phyloP scores from a whole-genome alignment of 1,140 invertebrate genomes.

The Microplitis demolitor region DNA sequence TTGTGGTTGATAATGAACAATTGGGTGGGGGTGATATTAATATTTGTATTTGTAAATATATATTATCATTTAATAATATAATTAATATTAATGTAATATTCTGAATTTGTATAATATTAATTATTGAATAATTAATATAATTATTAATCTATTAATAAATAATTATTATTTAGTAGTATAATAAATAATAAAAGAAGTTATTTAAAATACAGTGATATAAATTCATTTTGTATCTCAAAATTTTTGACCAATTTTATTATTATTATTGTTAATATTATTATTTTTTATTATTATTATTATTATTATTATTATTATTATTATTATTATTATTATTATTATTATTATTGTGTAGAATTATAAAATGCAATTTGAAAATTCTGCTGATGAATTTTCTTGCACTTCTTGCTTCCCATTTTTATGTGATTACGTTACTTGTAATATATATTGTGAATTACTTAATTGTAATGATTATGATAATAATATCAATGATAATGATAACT shows the following conservation, averaged over 20 bases:
- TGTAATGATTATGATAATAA: not conserved
- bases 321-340: no score
- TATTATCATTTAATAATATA: constrained; percentile 1
- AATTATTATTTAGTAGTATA: not conserved
- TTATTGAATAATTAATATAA: not conserved
- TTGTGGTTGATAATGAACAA: constrained; percentile 5
- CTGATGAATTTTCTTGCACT: constrained; percentile 8
- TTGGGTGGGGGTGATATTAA: constrained; percentile 21
- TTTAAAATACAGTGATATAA: constrained; percentile 19
- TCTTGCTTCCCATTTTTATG: not conserved
- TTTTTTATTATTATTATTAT: no score
- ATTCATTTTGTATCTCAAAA: constrained; percentile 19
- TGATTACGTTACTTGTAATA: not conserved
- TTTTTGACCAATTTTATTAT: constrained; percentile 21
- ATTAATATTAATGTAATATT: constrained; percentile 1
- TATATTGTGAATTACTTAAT: not conserved
- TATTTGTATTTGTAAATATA: constrained; percentile 28
- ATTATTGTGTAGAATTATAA: constrained; percentile 6
- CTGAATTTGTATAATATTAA: constrained; percentile 18
- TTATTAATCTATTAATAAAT: no score
- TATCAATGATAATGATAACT: no score
- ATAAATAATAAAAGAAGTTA: not conserved
- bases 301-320: no score
- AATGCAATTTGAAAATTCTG: constrained; percentile 6
- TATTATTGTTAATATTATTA: no score